Evolutionary conservation across 2,888 invertebrate species (phyloP).

Genomic region (Drosophila macrothrix): DNA sequence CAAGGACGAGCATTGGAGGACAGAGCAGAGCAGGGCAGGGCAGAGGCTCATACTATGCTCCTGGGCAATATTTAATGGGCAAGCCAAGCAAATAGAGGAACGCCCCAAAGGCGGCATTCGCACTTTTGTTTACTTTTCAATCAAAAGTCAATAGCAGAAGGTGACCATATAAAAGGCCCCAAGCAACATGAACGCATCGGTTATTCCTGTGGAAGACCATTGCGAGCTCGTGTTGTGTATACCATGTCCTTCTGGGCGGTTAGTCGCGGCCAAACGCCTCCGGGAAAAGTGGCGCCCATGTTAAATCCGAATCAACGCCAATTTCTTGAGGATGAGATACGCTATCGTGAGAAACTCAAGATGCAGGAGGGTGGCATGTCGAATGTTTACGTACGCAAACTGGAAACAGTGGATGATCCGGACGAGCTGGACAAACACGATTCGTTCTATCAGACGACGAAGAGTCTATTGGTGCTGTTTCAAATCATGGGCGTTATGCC

Average conservation of each 20-base stretch:
- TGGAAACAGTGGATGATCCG: slow-evolving; percentile 86
- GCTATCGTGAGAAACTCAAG: slow-evolving; percentile 81
- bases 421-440: slow-evolving; percentile 88
- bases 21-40: neutral
- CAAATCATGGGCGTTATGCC: slow-evolving; percentile 92
- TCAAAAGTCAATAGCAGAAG: slow-evolving; percentile 75
- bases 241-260: slow-evolving; percentile 83
- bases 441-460: slow-evolving; percentile 90
- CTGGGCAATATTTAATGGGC: slow-evolving; percentile 67
- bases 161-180: slow-evolving; percentile 43
- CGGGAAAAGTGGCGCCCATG: slow-evolving; percentile 79
- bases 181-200: slow-evolving; percentile 13
- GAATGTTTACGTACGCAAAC: slow-evolving; percentile 80
- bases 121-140: slow-evolving; percentile 75
- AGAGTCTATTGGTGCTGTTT: slow-evolving; percentile 89
- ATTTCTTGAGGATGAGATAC: slow-evolving; percentile 84
- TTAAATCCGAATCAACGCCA: slow-evolving; percentile 85
- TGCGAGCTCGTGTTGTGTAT: slow-evolving; percentile 19
- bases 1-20: neutral
- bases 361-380: slow-evolving; percentile 69
- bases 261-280: slow-evolving; percentile 68
- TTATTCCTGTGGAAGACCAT: slow-evolving; percentile 9
- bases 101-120: slow-evolving; percentile 59
- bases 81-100: slow-evolving; percentile 54
- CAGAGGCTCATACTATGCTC: neutral